These are phyloP conservation scores for Labeo catla DNA, from an alignment of 2,113 vertebrate genomes.

Conservation along the genomic window DNA sequence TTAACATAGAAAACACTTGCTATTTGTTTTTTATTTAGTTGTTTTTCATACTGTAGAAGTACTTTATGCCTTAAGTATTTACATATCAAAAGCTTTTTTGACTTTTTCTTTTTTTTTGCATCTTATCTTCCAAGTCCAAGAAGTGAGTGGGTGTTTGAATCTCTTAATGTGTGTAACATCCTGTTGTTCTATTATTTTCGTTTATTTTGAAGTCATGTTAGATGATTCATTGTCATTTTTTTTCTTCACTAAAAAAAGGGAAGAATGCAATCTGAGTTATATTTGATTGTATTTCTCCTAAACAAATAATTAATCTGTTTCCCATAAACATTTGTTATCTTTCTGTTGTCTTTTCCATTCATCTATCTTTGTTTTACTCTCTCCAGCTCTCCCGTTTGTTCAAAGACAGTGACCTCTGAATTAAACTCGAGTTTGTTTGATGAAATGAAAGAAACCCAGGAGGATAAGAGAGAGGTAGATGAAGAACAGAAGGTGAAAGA, in stretches of 20 bases:
- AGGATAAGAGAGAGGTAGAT: slow-evolving; percentile 17
- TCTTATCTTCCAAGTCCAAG: neutral
- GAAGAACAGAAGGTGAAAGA: neutral
- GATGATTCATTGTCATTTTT: neutral
- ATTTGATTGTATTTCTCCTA: neutral
- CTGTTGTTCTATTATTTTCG: neutral
- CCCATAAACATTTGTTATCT: neutral
- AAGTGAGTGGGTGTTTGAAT: neutral
- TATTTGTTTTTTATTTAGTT: too few species aligned
- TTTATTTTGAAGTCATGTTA: neutral
- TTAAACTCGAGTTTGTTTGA: slow-evolving; percentile 58
- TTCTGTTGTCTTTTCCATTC: neutral
- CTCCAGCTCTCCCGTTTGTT: slow-evolving; percentile 60
- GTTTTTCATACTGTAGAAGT: neutral
- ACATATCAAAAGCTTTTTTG: neutral
- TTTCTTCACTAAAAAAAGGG: neutral
- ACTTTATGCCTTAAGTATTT: neutral
- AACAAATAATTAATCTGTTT: neutral
- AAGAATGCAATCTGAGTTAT: neutral
- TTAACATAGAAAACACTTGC: too few species aligned
- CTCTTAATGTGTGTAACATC: neutral
- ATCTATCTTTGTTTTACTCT: slow-evolving; percentile 6
- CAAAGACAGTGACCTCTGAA: slow-evolving; percentile 23
- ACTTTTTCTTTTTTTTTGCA: neutral
- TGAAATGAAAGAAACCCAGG: slow-evolving; percentile 50